Evolutionary conservation across 2,797 vertebrate genomes (phyloP), one percentile per base, ranked within the genome.

Genomic region (Melanotaenia boesemani): DNA sequence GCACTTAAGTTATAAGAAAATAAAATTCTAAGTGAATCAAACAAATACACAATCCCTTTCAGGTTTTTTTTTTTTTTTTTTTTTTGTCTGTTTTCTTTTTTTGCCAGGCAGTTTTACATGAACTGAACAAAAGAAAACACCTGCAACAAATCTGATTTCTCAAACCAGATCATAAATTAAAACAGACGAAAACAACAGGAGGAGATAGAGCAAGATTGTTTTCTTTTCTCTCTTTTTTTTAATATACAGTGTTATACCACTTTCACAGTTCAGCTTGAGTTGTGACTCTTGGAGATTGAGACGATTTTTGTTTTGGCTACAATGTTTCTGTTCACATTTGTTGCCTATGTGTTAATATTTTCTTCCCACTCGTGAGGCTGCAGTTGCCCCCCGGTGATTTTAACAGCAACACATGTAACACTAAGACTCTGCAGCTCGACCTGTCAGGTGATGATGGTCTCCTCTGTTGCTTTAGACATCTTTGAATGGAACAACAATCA

Each of bases 1-100:
- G 98, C 98, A 99, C 98, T 99, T 99, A 99, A 99, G 97, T 99
- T 99, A 99, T 99, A 99, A 98, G 97, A 99, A 99, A 99, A 99
- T 99, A 99, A 99, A 99, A 99, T 99, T 99, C 97, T 99, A 99
- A 98, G 96, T 99, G 96, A 98, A 98, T 98, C 97, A 99, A 99
- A 98, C 96, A 96, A 96, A 99, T 97, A 97, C 97, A 98, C 96
- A 99, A 98, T 98, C 97, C 97, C 97, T 98, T 99, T 98, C 96
- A 97, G 95, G 96, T 96, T 92, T 94, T 94, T 93, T 88, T 92
- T 80, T 97, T 97, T 96, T 97, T 96, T 96, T 97, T 96, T 93
- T 94, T 93, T 93, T 88, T 92, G 1, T 44, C 15, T 1, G 4
- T 81, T 97, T 97, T 96, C 97, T 96, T 95, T 96, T 97, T 95